These are phyloP conservation scores for Sebastes schlegelii DNA, from an alignment of 2,113 vertebrate species.

Conservation along the genomic window DNA sequence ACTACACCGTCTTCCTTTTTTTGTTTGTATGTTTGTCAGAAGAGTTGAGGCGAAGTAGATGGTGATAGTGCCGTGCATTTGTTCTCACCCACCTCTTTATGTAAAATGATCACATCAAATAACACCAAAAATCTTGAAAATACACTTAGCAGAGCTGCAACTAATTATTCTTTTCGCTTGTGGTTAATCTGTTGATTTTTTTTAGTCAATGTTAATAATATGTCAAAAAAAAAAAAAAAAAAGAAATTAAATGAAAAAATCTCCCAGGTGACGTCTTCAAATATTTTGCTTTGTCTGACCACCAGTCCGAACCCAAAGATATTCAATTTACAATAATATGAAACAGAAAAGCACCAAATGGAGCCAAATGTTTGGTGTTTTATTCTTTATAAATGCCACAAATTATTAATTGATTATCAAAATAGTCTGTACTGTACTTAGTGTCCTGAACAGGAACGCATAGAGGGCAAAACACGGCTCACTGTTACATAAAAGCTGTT, in stretches of 20 bases:
- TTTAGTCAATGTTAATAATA: neutral
- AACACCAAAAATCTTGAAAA: neutral
- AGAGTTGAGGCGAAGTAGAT: neutral
- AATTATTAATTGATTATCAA: neutral
- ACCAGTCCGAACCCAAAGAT: neutral
- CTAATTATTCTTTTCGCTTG: neutral
- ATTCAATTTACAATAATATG: neutral
- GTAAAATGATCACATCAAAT: neutral
- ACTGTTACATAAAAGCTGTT: neutral
- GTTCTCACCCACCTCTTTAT: neutral
- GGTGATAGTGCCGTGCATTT: neutral
- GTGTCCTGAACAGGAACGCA: neutral
- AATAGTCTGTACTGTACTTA: neutral
- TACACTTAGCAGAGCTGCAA: neutral
- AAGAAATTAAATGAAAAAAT: neutral
- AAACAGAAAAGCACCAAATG: neutral
- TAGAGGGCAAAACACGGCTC: neutral
- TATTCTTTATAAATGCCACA: neutral
- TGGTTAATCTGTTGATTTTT: neutral
- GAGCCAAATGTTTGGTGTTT: neutral
- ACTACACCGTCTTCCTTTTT: neutral
- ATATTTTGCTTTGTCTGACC: neutral
- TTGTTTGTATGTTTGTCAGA: neutral
- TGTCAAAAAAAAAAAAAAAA: neutral
- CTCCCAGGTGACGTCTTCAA: neutral